A percentile compares a stretch with the other conserved stretches of the same genome.
phyloP scores from a whole-genome alignment of 2,113 vertebrate species.

The Ophiodon elongatus region DNA sequence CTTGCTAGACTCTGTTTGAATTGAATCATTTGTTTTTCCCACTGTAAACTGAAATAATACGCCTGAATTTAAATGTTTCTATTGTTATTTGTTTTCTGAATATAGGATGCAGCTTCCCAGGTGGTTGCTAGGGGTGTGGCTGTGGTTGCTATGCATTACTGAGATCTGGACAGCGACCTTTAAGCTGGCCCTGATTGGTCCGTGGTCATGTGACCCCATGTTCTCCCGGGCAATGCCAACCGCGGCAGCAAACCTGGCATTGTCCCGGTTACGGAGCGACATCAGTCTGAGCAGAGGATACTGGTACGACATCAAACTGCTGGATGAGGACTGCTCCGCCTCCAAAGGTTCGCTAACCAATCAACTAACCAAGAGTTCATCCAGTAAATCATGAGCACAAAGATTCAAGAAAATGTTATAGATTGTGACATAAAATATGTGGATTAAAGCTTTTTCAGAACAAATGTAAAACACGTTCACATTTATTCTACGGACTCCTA shows the following conservation, averaged over 20 bases:
- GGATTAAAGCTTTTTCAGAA: neutral
- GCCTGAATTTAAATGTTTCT: neutral
- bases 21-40: neutral
- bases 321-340: constrained; percentile 72
- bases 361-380: neutral
- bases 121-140: constrained; percentile 41
- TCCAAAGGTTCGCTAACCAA: constrained; percentile 69
- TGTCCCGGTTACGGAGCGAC: constrained; percentile 82
- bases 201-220: constrained; percentile 90
- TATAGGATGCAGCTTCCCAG: constrained; percentile 46
- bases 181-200: constrained; percentile 88
- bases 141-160: constrained; percentile 61
- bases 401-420: neutral
- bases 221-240: constrained; percentile 84
- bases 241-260: constrained; percentile 84
- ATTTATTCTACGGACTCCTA: neutral
- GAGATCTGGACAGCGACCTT: constrained; percentile 69
- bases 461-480: neutral
- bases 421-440: neutral
- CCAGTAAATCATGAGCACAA: neutral
- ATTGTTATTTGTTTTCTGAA: neutral
- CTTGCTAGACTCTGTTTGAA: neutral
- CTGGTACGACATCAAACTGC: constrained; percentile 83
- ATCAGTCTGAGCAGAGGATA: constrained; percentile 69
- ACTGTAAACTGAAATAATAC: neutral